Evolutionary conservation across 2,888 invertebrate genomes (phyloP), one percentile per base, ranked within the genome.

Genomic region (Apomyelois bistriatella): DNA sequence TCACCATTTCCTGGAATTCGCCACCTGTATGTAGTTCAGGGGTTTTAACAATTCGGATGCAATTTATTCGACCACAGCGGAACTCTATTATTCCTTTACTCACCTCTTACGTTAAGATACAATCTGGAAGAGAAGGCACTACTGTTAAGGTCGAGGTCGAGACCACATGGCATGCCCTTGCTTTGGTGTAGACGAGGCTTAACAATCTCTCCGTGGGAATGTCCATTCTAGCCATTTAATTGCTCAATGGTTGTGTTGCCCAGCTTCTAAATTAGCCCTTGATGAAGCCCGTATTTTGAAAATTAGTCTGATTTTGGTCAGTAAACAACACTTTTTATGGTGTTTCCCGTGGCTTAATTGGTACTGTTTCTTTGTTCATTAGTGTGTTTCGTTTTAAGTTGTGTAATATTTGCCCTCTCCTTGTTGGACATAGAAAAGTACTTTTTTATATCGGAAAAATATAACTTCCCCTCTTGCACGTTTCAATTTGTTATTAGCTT

Each of bases 161-260:
- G n/a, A n/a, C n/a, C n/a, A n/a, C n/a, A n/a, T n/a, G n/a, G n/a
- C n/a, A 3, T 22, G 22, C 22, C 22, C 22, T 22, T 22, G 22
- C 5, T 22, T 22, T 22, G 57, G 60, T 59, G 61, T 64, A 62
- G 62, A 60, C 10, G 10, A 0, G 16, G 32, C 46, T 10, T 46
- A 13, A 46, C 7, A 43, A 28, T 28, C 15, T 1, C 4, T 15
- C 35, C 50, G 53, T 51, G 56, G 53, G 53, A 53, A 53, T 41
- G 52, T 48, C 32, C 30, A 41, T 52, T 52, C 52, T 41, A 46
- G 40, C 22, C 9, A 51, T 58, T 56, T 56, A 58, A 58, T 58
- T 58, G 53, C 30, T 50, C 50, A 54, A 58, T 48, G 52, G 53
- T 46, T 36, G 10, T 30, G 37, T 30, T 17, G 51, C 48, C 51